Evolutionary conservation across 30 jellyfish, hydroid and myxozoan species (phyloP), one percentile per base, ranked within the genome.

Genomic region (Catostylus mosaicus): DNA sequence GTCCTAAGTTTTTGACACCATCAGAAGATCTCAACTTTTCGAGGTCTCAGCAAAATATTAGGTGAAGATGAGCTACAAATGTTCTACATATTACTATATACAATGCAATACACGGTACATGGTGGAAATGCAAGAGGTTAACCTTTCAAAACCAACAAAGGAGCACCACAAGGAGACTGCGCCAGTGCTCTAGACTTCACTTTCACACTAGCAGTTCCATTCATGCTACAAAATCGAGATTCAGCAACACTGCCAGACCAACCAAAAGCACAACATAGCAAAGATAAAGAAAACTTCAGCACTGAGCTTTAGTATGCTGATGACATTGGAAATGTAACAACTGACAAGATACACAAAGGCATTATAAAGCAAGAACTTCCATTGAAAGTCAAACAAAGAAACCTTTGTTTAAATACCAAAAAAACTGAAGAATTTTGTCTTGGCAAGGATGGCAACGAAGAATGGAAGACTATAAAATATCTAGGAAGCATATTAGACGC

Each of bases 161-260:
- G 19, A 57, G 71, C 71, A 57, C 71, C 30, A 57, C 71, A 57
- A 57, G 71, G 30, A 23, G 71, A 57, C 71, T 57, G 71, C 71
- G 71, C 30, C 14, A 57, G 71, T 23, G 71, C 71, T 57, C 71
- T 7, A 57, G 71, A 57, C 7, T 23, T 10, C 30, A 10, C 30
- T 16, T 23, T 10, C 71, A 10, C 71, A 57, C 23, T 16, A 16
- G 19, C 30, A 16, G 23, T 10, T 10, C 11, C 23, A 19, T n/a
- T n/a, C n/a, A n/a, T n/a, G n/a, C n/a, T n/a, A n/a, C n/a, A n/a
- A n/a, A n/a, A n/a, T n/a, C n/a, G 30, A 57, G 30, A 57, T 57
- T 16, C 71, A 57, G 23, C 23, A 19, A 57, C 71, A 57, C 23
- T 57, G 30, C 30, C 71, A 57, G 71, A 57, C 71, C 71, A 23